Evolutionary conservation across 2,888 invertebrate species (phyloP), one percentile per base, ranked within the genome.

Genomic region (Clanis bilineata): DNA sequence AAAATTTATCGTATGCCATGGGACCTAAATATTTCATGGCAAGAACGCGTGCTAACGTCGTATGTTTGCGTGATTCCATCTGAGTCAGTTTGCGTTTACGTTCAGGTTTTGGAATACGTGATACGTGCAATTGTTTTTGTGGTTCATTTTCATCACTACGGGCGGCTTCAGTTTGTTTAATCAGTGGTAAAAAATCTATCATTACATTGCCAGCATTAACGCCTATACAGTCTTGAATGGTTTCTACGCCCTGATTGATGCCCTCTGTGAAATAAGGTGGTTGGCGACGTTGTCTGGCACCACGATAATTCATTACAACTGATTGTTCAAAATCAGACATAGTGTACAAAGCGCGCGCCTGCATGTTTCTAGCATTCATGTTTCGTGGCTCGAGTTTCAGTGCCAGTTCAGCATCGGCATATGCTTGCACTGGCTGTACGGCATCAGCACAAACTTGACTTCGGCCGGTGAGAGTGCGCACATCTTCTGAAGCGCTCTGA

Each of bases 1-100:
- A 91, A 72, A 91, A 91, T 64, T 91, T 92, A 66, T 91, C 92
- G 39, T 89, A 88, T 6, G 92, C 91, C 91, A 91, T 91, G 1
- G 90, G 89, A 0, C 90, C 92, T 6, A 91, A 76, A 73, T 92
- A 92, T 74, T 92, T 92, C 88, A 88, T 89, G 32, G 92, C 90
- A 32, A 92, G 81, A 15, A 92, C 91, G 28, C 90, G 82, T 21
- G 87, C 75, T 61, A 92, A 72, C 1, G 82, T 88, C n/a, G 77
- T 69, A 66, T 82, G 72, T 68, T 86, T 88, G 38, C 90, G 79
- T 6, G 88, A 86, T 66, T 91, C 84, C 85, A 87, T 85, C 76
- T 90, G 91, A 3, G 90, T 88, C 15, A 91, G 68, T 63, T 88
- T 86, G 12, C 73, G 70, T 70, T 81, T 83, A 57, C 69, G 68